Conservation (phyloP, 2,113 vertebrate species). For the Lipotes vexillifer region DNA sequence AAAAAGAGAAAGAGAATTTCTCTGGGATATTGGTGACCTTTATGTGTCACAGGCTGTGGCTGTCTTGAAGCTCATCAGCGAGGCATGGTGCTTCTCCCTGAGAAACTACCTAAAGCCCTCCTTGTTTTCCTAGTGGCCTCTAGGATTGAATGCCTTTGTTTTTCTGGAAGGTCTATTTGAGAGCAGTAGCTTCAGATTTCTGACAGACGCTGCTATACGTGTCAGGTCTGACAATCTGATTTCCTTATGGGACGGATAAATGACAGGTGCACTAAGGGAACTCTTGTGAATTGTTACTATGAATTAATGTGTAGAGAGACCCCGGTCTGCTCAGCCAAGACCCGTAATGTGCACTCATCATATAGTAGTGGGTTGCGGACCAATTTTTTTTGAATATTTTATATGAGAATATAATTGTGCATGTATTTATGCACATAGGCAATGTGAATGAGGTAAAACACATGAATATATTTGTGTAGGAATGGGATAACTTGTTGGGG, state of each 20-base stretch:
- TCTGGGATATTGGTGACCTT: background rate
- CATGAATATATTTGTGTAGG: background rate
- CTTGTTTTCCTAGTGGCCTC: background rate
- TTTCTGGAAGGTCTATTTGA: background rate
- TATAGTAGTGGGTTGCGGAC: background rate
- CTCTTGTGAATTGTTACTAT: background rate
- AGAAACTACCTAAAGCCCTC: background rate
- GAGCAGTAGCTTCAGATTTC: background rate
- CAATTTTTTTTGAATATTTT: background rate
- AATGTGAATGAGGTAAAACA: background rate
- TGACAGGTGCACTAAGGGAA: background rate
- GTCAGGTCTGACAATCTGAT: background rate
- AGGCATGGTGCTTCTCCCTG: background rate
- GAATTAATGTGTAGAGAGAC: background rate
- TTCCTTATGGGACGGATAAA: background rate
- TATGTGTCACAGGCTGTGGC: background rate
- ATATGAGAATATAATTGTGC: background rate
- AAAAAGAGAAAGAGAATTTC: background rate
- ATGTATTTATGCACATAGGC: background rate
- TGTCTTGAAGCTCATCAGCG: background rate
- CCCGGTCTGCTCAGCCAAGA: background rate
- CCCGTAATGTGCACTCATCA: background rate
- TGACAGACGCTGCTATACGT: background rate
- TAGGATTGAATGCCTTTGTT: background rate
- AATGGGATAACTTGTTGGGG: background rate